Conservation (phyloP, 2,113 vertebrate genomes). For the Oostethus manadensis region DNA sequence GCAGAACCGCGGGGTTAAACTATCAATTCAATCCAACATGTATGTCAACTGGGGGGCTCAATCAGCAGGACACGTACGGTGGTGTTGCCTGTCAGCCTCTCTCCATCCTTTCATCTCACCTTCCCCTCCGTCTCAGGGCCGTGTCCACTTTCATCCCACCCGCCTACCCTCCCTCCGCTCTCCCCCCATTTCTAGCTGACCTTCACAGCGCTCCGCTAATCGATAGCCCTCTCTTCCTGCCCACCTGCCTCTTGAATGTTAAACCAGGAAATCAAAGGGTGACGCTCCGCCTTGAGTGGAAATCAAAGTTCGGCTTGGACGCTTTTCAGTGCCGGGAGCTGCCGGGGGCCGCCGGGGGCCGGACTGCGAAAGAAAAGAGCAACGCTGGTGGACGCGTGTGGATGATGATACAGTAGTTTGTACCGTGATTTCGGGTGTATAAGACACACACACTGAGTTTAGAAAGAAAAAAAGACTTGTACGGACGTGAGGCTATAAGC, state of each 20-base stretch:
- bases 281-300: constrained; percentile 89
- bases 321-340: constrained; percentile 70
- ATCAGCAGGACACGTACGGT: constrained; percentile 53
- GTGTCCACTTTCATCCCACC: constrained; percentile 25
- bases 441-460: too few species aligned
- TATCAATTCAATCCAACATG: constrained; percentile 63
- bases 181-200: constrained; percentile 68
- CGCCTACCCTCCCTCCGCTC: constrained; percentile 46
- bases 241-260: constrained; percentile 76
- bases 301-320: constrained; percentile 91
- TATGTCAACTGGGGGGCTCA: constrained; percentile 52
- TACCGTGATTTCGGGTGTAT: too few species aligned
- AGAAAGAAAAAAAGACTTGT: too few species aligned
- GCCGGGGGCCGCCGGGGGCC: too few species aligned
- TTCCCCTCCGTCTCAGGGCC: constrained; percentile 32
- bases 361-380: too few species aligned
- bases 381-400: too few species aligned
- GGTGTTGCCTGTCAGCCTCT: constrained; percentile 53
- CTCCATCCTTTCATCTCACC: constrained; percentile 60
- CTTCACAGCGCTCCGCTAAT: constrained; percentile 87
- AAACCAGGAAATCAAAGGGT: constrained; percentile 92
- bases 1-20: too few species aligned
- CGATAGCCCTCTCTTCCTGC: constrained; percentile 84
- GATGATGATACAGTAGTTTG: too few species aligned
- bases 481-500: too few species aligned